Base-by-base conservation (phyloP, 2,888 invertebrate genomes). In the Himalopsyche tibetana region DNA sequence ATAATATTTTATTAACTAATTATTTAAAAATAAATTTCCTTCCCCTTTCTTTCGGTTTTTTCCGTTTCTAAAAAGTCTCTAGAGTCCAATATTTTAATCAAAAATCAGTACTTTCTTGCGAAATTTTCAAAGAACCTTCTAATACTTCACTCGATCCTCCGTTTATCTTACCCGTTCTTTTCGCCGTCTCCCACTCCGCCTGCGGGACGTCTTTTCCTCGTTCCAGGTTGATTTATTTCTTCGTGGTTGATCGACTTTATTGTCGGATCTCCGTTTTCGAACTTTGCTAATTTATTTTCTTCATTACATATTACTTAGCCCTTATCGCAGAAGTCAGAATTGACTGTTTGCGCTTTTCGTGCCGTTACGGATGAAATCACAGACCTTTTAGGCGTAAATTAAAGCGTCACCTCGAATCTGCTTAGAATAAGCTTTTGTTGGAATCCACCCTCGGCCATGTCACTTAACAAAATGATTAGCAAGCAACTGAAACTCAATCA, bases 201-300 rank as follows among this genome's bases (percentile, higher is more conserved):
- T 74, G 38, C 74, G 74, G 74, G 74, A 74, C 74, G 74, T 36
- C 69, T 28, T 74, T 36, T 74, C 74, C 74, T 74, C 74, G 28
- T 85, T 51, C 83, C 83, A 42, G 83, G 83, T 82, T 85, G 85
- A 85, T 85, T 85, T 85, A 85, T 85, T 74, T 82, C 83, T 55
- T 83, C 63, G 80, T 55, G 85, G 42, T 55, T 83, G 85, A 85
- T 85, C 85, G 80, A 83, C 85, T 85, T 85, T 83, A 83, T 85
- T 80, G 85, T 55, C 42, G 51, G 80, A 83, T 82, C 85, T 85
- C 82, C 85, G 55, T 82, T 63, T 69, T 82, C 85, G 36, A 80
- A 79, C 38, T 85, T 85, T 85, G 83, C 80, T 83, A 55, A 85
- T 85, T 85, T 85, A 83, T 85, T 79, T 85, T 85, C 83, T 82